Percentiles rank a stretch among this genome's conserved stretches.
Conservation (phyloP, 2,113 vertebrate species). For the Sula dactylatra region DNA sequence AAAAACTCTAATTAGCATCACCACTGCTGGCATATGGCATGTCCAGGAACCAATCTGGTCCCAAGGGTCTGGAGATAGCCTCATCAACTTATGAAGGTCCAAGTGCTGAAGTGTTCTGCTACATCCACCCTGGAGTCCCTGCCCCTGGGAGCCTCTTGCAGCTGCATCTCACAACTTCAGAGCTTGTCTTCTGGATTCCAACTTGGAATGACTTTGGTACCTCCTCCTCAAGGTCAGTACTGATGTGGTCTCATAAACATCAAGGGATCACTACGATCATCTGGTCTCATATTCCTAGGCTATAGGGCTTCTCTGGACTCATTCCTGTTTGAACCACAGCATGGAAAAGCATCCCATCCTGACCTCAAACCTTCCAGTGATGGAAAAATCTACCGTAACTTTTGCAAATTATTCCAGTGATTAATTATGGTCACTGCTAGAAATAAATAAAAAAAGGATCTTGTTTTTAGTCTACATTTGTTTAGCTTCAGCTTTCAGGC, state of each 20-base stretch:
- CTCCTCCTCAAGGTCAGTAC: neutral
- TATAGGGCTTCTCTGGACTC: neutral
- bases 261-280: neutral
- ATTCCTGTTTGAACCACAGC: neutral
- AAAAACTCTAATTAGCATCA: neutral
- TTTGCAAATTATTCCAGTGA: neutral
- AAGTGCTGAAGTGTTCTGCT: neutral
- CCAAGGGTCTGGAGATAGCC: neutral
- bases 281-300: neutral
- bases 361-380: neutral
- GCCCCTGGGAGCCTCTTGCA: neutral
- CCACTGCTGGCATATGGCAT: neutral
- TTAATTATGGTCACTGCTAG: neutral
- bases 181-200: neutral
- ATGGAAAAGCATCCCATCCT: neutral
- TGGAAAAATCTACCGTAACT: neutral
- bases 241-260: neutral
- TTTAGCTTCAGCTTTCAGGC: neutral
- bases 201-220: neutral
- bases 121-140: neutral
- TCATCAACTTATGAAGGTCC: neutral
- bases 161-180: neutral
- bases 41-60: neutral
- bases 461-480: neutral
- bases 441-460: neutral